Evolutionary conservation across 1,140 invertebrate species (phyloP).

Genomic region (Pseudachorutes palmiensis): DNA sequence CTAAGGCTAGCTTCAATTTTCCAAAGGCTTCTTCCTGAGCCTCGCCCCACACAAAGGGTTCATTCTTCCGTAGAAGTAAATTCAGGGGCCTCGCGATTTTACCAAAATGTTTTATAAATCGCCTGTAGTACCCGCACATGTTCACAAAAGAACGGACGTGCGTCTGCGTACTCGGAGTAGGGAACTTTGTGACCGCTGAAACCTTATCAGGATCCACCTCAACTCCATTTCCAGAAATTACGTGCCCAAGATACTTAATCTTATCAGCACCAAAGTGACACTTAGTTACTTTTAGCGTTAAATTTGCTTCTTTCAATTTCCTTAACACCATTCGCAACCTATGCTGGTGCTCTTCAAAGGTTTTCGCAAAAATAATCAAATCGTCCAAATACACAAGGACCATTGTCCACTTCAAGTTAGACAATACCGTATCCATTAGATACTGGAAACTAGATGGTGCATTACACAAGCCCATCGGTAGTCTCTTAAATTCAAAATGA

Average conservation of each 20-base stretch:
- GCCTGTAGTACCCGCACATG: conserved; percentile 10
- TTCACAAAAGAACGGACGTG: background rate
- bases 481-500: conserved; percentile 3
- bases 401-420: conserved; percentile 34
- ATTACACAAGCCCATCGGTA: conserved; percentile 38
- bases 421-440: conserved; percentile 41
- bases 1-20: conserved; percentile 39
- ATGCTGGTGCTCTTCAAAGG: conserved; percentile 23
- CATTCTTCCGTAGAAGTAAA: background rate
- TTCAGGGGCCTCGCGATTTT: conserved; percentile 10
- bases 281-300: conserved; percentile 26
- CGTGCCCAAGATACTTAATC: conserved; percentile 23
- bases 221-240: conserved; percentile 19
- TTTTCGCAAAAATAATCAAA: conserved; percentile 32
- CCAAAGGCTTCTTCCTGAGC: conserved; percentile 35
- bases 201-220: conserved; percentile 11
- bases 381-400: conserved; percentile 41
- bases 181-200: conserved; percentile 11
- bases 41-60: conserved; percentile 5
- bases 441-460: conserved; percentile 44
- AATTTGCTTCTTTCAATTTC: conserved; percentile 1
- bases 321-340: conserved; percentile 11
- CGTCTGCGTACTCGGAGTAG: background rate
- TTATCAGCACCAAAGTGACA: conserved; percentile 10
- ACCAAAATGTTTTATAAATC: conserved; percentile 10